Evolutionary conservation across 2,888 invertebrate genomes (phyloP).

Genomic region (Dolichopus griseipennis): DNA sequence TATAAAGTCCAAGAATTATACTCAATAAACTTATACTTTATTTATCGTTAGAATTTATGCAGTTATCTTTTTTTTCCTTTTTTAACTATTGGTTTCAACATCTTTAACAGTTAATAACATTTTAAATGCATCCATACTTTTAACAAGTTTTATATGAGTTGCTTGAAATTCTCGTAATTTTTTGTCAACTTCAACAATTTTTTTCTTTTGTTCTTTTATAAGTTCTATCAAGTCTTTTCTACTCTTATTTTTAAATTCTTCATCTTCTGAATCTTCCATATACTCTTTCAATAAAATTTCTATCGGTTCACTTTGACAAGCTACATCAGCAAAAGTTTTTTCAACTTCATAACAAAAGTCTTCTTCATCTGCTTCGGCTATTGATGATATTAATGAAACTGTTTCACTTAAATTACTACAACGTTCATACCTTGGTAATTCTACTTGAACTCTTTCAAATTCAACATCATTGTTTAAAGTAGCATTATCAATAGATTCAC

Average conservation of each 20-base stretch:
- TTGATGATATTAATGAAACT: slow-evolving; percentile 5
- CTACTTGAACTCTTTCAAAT: neutral
- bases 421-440: neutral
- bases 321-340: neutral
- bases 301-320: neutral
- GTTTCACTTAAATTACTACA: neutral
- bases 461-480: neutral
- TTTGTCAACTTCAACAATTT: neutral
- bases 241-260: neutral
- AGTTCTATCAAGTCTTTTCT: neutral
- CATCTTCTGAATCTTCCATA: neutral
- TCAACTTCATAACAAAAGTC: neutral
- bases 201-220: slow-evolving; percentile 1
- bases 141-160: slow-evolving; percentile 1
- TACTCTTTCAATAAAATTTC: neutral
- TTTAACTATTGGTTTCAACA: no score
- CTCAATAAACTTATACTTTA: no score
- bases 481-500: neutral
- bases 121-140: slow-evolving; percentile 11
- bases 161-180: slow-evolving; percentile 7
- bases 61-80: no score
- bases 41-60: no score
- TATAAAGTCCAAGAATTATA: no score
- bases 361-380: neutral
- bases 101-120: neutral